Conservation (phyloP, 2,888 invertebrate genomes). For the Flexamia atlantica region DNA sequence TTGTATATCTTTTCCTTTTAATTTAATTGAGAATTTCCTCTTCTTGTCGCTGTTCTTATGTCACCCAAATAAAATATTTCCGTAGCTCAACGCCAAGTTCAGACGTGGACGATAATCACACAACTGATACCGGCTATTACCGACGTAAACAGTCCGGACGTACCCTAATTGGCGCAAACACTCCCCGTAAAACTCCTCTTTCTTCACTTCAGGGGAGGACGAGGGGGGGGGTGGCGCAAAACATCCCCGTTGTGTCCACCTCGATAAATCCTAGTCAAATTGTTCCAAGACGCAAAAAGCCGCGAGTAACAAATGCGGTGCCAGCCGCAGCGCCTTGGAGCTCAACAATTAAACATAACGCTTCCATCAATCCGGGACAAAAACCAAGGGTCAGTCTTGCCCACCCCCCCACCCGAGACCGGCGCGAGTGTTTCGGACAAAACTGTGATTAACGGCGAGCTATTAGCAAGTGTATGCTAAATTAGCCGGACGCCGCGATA, state of each 20-base stretch:
- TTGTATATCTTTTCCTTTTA: too few relatives aligned
- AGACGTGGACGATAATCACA: background rate
- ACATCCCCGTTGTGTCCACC: slow-evolving; percentile 45
- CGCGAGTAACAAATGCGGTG: slow-evolving; percentile 60
- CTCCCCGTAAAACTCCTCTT: background rate
- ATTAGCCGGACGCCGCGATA: slow-evolving; percentile 68
- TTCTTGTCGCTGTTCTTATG: too few relatives aligned
- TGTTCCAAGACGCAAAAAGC: slow-evolving; percentile 61
- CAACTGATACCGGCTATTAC: slow-evolving; percentile 13
- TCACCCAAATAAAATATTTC: background rate
- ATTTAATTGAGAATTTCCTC: too few relatives aligned
- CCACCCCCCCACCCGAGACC: slow-evolving; percentile 33
- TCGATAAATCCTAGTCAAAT: slow-evolving; percentile 59
- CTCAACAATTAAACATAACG: slow-evolving; percentile 63
- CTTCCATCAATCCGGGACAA: slow-evolving; percentile 64
- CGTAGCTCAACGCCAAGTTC: too few relatives aligned
- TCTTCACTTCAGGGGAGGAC: background rate
- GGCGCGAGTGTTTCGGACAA: slow-evolving; percentile 68
- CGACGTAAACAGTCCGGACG: slow-evolving; percentile 15
- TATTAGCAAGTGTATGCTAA: slow-evolving; percentile 69
- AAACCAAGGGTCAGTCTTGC: slow-evolving; percentile 62
- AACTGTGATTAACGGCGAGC: slow-evolving; percentile 70
- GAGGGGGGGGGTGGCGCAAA: slow-evolving; percentile 15
- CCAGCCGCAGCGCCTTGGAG: slow-evolving; percentile 52
- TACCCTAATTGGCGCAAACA: slow-evolving; percentile 24